A percentile compares a stretch with the other conserved stretches of the same genome.
phyloP scores from a whole-genome alignment of 2,888 invertebrate genomes.

The Drosophila longiperda region DNA sequence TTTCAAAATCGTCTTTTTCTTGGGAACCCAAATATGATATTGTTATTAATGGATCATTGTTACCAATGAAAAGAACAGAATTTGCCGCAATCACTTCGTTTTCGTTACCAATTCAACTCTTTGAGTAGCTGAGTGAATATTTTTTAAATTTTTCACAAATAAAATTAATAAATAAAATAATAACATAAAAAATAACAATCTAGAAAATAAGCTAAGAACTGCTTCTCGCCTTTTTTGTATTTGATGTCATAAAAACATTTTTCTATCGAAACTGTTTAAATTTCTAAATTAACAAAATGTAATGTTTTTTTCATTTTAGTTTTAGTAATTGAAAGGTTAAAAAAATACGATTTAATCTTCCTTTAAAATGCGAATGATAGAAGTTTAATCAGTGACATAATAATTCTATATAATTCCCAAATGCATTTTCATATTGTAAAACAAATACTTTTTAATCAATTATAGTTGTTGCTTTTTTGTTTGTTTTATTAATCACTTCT shows the following conservation, averaged over 20 bases:
- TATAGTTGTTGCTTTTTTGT: constrained; percentile 8
- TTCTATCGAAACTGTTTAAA: neutral
- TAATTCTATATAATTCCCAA: constrained; percentile 6
- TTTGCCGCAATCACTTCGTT: neutral
- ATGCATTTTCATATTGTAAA: constrained; percentile 1
- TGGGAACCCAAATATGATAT: neutral
- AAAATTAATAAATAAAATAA: neutral
- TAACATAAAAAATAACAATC: neutral
- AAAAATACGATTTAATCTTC: too few relatives aligned
- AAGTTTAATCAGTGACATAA: too few relatives aligned
- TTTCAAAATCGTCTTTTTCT: neutral
- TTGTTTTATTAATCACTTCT: constrained; percentile 70
- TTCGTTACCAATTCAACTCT: neutral
- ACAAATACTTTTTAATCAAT: constrained; percentile 13
- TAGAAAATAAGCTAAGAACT: neutral
- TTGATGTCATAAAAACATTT: neutral
- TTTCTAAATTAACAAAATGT: neutral
- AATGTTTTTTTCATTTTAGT: neutral
- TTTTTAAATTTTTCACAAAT: neutral
- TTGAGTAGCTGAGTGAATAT: neutral
- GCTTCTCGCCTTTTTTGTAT: neutral
- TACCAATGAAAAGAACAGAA: neutral
- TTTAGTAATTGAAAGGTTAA: neutral
- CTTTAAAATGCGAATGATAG: neutral
- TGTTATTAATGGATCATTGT: neutral